Base-by-base conservation (phyloP, 2,888 invertebrate species). In the Leptinotarsa juncta region DNA sequence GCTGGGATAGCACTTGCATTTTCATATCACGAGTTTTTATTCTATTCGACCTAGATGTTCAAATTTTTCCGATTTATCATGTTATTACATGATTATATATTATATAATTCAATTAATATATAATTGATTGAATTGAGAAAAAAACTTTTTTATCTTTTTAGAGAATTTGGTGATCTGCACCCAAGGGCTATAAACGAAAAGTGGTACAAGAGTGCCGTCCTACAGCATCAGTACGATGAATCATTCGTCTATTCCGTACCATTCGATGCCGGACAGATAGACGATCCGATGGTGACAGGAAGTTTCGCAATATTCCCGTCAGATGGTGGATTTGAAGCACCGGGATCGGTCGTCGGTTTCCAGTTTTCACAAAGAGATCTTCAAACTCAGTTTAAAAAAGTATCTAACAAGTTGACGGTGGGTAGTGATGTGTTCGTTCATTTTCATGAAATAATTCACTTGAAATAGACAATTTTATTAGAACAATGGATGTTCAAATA, bases 201-300 rank as follows among this genome's bases (percentile, higher is more conserved):
- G 0, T 97, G 96, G 96, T 97, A 97, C 86, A 94, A 95, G 86
- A 94, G 95, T 77, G 96, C 97, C 0, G 95, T 97, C 4, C 90
- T 97, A 62, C 96, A 96, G 83, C 94, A 96, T 85, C 91, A 93
- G 84, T 91, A 93, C 62, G 94, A 95, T 82, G 93, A 94, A 53
- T 93, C 95, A 1, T 92, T 95, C 82, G 95, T 96, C 0, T 93
- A 94, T 82, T 92, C 94, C 2, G 93, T 96, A 0, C 94, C 94
- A 2, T 92, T 94, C 81, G 83, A 86, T 23, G 80, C 89, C 65
- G 82, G 85, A 4, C 80, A 84, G 50, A 85, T 87, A 73, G 86
- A 89, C 0, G 92, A 93, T 74, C 89, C 93, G 0, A 90, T 92
- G 48, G 92, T 96, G 10, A 97, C 96, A 0, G 94, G 93, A 3